Base-by-base conservation (phyloP, 2,888 invertebrate genomes). In the Calliopum simillimum region DNA sequence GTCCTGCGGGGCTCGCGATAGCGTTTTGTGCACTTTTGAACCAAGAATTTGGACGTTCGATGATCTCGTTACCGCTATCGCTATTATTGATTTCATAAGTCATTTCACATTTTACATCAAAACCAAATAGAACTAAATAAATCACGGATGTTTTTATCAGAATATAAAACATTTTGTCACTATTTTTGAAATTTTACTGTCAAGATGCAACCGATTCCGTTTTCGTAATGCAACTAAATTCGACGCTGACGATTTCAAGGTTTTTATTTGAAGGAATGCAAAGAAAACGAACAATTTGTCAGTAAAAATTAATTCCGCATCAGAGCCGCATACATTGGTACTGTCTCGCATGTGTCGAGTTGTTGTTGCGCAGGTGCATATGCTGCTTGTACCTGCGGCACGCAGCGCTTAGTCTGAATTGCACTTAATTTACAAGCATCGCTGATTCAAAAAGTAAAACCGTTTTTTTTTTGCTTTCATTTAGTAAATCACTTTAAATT, bases 1-100 rank as follows among this genome's bases (percentile, higher is more conserved):
- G 84, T 1, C 86, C 86, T 3, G 85, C 81, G 0, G 86, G 86
- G 59, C 82, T 84, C 14, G 80, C 79, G 16, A 86, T 76, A 63
- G 84, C 79, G 71, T 80, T 77, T 70, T 84, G 81, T 0, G 85
- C 85, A 55, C 79, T 79, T 44, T 81, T 79, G 6, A 85, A 72
- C 84, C 85, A 86, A 12, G 80, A 73, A 6, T 71, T 68, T 2
- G 79, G 77, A 0, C 71, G 72, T 53, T 77, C 75, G 2, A 21
- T 44, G 2, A 78, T n/a, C 70, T 71, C 77, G 64, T 74, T 79
- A 23, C 19, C 56, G 61, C 61, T 73, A 1, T 69, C 43, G 65
- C 63, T 62, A 70, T 56, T 47, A 65, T 55, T 11, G 14, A 65
- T 5, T n/a, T 63, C 33, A 16, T 46, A 53, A 47, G 56, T 66